A percentile compares a stretch with the other conserved stretches of the same genome.
Conservation (phyloP, 2,113 vertebrate species). For the Otocyon megalotis region DNA sequence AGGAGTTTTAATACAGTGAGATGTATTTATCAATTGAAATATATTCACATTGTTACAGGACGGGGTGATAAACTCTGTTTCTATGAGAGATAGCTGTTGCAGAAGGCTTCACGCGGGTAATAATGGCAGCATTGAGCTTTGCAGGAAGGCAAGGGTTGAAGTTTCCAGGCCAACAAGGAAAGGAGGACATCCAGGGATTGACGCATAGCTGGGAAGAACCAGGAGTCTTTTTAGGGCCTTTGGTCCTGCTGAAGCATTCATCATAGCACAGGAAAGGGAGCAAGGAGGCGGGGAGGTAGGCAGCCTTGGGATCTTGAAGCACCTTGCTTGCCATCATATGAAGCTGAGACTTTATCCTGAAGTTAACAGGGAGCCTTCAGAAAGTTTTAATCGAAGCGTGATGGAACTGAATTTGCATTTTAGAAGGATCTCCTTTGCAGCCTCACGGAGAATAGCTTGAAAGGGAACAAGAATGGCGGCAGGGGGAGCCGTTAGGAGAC, state of each 20-base stretch:
- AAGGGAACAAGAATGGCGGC: not conserved
- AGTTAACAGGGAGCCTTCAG: not conserved
- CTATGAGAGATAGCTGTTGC: not conserved
- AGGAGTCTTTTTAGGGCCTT: not conserved
- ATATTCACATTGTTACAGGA: not conserved
- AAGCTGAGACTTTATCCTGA: not conserved
- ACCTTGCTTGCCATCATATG: not conserved
- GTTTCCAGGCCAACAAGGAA: not conserved
- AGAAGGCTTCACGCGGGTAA: not conserved
- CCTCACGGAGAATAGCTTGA: slow-evolving; percentile 6
- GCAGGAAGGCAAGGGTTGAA: not conserved
- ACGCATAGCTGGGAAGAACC: not conserved
- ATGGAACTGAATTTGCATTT: slow-evolving; percentile 60
- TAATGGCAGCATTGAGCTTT: not conserved
- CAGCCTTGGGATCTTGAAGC: not conserved
- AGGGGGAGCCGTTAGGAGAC: not conserved
- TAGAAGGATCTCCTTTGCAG: slow-evolving; percentile 60
- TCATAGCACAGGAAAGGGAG: rapidly evolving
- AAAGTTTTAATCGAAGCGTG: slow-evolving; percentile 31
- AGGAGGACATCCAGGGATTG: too few relatives aligned
- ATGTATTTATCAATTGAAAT: not conserved
- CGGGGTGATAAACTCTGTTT: not conserved
- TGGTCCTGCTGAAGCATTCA: not conserved
- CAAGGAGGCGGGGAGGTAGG: rapidly evolving
- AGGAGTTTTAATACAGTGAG: not conserved